Evolutionary conservation across 1,140 invertebrate species (phyloP).

Genomic region (Cataglyphis hispanica): DNA sequence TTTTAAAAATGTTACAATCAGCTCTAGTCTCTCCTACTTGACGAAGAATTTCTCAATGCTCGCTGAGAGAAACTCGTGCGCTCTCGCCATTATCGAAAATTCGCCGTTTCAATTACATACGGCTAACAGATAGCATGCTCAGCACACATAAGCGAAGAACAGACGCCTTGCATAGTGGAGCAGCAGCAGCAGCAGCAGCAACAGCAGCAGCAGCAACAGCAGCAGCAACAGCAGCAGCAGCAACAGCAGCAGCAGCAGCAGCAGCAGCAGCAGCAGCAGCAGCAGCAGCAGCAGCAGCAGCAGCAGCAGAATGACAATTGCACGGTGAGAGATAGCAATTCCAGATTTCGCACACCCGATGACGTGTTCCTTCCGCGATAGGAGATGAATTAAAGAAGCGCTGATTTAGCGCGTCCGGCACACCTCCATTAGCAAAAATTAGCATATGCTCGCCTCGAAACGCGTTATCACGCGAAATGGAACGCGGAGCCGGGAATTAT

Average conservation of each 20-base stretch:
- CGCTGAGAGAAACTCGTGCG: background rate
- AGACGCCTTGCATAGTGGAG: constrained; percentile 34
- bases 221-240: no score
- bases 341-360: constrained; percentile 33
- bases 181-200: background rate
- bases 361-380: constrained; percentile 53
- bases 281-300: no score
- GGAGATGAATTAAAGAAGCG: constrained; percentile 64
- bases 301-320: constrained; percentile 3
- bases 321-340: constrained; percentile 49
- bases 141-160: constrained; percentile 26
- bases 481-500: constrained; percentile 73
- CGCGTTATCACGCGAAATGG: constrained; percentile 70
- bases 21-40: no score
- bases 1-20: no score
- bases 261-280: no score
- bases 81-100: constrained; percentile 48
- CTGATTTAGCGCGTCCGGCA: constrained; percentile 58
- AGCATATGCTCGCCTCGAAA: constrained; percentile 65
- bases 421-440: constrained; percentile 72
- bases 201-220: no score
- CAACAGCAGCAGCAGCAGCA: no score
- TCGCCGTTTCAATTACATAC: constrained; percentile 38
- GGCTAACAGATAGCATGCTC: constrained; percentile 23
- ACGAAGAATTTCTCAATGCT: background rate